Base-by-base conservation (phyloP, 2,888 invertebrate species). In the Cryptocephalus moraei region DNA sequence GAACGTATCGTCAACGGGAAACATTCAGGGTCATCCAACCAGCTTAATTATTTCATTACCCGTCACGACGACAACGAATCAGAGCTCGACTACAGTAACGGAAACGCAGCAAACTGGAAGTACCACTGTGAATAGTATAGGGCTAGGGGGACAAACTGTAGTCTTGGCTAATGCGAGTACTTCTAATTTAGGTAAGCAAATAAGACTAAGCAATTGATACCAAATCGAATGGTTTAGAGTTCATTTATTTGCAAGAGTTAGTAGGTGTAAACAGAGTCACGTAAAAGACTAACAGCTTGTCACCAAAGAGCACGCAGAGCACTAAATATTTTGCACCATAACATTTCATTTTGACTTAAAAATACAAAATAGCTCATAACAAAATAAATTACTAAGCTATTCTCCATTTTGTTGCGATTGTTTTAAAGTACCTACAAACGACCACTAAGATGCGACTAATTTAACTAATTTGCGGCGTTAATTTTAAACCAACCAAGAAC, bases 1-100 rank as follows among this genome's bases (percentile, higher is more conserved):
- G 50, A 84, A 81, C 59, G 81, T 83, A 53, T 83, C 86, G 36
- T 80, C 84, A 33, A 79, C 84, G 33, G 56, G 74, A 66, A 62
- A 73, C 64, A 54, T 80, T 68, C 69, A 80, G 66, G 71, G 71
- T 41, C 66, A 66, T 51, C 65, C 68, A 1, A 60, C 68, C 12
- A 65, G 67, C 49, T 56, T 71, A 47, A 57, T 72, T 33, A 68
- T 71, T 44, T 67, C 70, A n/a, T 53, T 71, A 43, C 70, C 71
- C 9, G 67, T 66, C 9, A 65, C 68, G 8, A 65, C 68, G 9
- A 56, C 66, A 6, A 63, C 65, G 12, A 60, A 64, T 12, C 31
- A 14, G 34, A 32, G 34, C 9, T 34, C 33, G 4, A 72, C 73
- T 4, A 69, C 73, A 53, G 72, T 72, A 36, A 62, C 65, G 6